phyloP scores from a whole-genome alignment of 2,113 vertebrate genomes.

The Colaptes auratus region DNA sequence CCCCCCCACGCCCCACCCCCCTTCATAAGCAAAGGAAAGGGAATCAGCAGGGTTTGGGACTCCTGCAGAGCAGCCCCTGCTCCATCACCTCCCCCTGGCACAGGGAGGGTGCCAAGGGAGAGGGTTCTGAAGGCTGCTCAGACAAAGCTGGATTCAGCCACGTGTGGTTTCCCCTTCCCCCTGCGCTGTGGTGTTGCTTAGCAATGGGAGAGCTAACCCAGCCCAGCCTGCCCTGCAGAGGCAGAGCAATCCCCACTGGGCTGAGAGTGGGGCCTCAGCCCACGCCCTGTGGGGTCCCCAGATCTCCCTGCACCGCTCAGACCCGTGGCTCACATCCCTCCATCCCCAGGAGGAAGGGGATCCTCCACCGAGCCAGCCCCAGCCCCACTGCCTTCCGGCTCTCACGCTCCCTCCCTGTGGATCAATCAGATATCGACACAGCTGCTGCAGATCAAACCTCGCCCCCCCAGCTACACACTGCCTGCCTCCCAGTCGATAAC shows the following conservation, averaged over 20 bases:
- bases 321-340: accelerated
- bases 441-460: constrained; percentile 25
- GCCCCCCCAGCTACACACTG: constrained; percentile 17
- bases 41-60: accelerated
- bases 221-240: background rate
- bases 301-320: accelerated
- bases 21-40: accelerated
- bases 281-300: accelerated
- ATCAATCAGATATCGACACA: constrained; percentile 7
- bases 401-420: accelerated
- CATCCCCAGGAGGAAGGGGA: accelerated
- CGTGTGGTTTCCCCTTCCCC: background rate
- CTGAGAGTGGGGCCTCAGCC: background rate
- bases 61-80: background rate
- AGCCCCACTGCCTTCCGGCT: background rate
- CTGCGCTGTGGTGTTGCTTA: background rate
- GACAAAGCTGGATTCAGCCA: background rate
- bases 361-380: accelerated
- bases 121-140: background rate
- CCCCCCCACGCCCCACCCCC: accelerated
- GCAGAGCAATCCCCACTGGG: background rate
- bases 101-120: background rate
- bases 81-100: background rate
- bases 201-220: constrained; percentile 13
- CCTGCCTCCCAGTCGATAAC: constrained; percentile 42